These are phyloP conservation scores for Rhinichthys klamathensis DNA, from an alignment of 2,113 vertebrate genomes.

Conservation along the genomic window DNA sequence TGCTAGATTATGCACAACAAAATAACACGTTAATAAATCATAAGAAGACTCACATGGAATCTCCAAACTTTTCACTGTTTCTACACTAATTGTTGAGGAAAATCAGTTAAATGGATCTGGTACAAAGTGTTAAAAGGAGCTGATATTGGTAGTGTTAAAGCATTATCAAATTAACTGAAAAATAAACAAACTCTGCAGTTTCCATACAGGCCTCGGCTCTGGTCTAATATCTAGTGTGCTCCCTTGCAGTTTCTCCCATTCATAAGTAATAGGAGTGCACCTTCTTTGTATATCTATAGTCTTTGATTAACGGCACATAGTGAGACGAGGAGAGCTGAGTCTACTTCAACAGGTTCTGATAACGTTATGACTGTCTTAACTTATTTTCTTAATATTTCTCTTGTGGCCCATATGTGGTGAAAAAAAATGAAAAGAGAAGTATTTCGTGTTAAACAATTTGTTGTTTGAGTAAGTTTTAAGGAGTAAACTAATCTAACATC, in stretches of 20 bases:
- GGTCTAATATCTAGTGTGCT: not conserved
- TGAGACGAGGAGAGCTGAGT: no score
- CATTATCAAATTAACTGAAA: not conserved
- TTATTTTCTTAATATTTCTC: no score
- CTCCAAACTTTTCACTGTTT: not conserved
- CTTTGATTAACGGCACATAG: no score
- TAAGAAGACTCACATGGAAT: not conserved
- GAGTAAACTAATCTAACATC: no score
- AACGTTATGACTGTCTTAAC: no score
- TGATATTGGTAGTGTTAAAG: not conserved
- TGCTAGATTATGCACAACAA: slow-evolving; percentile 1
- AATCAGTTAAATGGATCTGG: not conserved
- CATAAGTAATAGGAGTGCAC: no score
- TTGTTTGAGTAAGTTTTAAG: no score
- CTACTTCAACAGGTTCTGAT: no score
- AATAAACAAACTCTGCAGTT: not conserved
- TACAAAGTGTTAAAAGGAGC: not conserved
- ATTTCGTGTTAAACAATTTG: no score
- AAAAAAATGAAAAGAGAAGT: no score
- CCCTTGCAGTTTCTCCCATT: not conserved
- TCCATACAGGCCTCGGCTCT: not conserved
- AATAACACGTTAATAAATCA: slow-evolving; percentile 43
- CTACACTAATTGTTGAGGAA: not conserved
- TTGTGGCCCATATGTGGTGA: no score
- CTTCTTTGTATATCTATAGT: no score